Conservation (phyloP, 2,797 vertebrate genomes). For the Nannoperca australis region DNA sequence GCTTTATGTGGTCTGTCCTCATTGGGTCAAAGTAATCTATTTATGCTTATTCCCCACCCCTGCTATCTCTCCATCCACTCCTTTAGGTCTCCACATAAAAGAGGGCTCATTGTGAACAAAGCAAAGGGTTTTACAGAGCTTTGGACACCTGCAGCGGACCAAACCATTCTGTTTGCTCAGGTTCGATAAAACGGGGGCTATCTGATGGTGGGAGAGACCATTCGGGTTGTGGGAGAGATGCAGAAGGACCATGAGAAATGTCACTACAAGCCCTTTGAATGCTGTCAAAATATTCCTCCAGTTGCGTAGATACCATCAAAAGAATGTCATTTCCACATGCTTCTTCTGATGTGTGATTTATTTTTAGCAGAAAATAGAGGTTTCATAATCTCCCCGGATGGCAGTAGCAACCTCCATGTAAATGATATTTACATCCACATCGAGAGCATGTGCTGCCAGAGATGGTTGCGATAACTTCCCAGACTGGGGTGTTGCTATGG, state of each 20-base stretch:
- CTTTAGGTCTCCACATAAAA: slow-evolving; percentile 82
- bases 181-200: slow-evolving; percentile 36
- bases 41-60: slow-evolving; percentile 68
- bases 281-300: slow-evolving; percentile 7
- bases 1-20: slow-evolving; percentile 70
- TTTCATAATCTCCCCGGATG: slow-evolving; percentile 30
- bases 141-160: slow-evolving; percentile 71
- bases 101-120: slow-evolving; percentile 77
- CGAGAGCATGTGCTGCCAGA: slow-evolving; percentile 64
- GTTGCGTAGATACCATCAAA: slow-evolving; percentile 7
- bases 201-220: slow-evolving; percentile 25
- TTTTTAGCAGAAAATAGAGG: slow-evolving; percentile 27
- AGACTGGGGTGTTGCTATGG: slow-evolving; percentile 81
- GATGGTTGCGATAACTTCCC: slow-evolving; percentile 79
- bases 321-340: background rate
- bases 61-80: slow-evolving; percentile 65
- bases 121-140: slow-evolving; percentile 74
- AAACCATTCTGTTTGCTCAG: slow-evolving; percentile 42
- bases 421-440: slow-evolving; percentile 73
- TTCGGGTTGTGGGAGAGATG: background rate
- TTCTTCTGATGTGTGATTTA: slow-evolving; percentile 20
- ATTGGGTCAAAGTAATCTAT: slow-evolving; percentile 76
- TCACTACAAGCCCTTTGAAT: background rate
- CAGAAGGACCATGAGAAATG: slow-evolving; percentile 5
- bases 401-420: slow-evolving; percentile 48